Evolutionary conservation across 2,797 vertebrate genomes (phyloP).

Genomic region (Peromyscus melanophrys): DNA sequence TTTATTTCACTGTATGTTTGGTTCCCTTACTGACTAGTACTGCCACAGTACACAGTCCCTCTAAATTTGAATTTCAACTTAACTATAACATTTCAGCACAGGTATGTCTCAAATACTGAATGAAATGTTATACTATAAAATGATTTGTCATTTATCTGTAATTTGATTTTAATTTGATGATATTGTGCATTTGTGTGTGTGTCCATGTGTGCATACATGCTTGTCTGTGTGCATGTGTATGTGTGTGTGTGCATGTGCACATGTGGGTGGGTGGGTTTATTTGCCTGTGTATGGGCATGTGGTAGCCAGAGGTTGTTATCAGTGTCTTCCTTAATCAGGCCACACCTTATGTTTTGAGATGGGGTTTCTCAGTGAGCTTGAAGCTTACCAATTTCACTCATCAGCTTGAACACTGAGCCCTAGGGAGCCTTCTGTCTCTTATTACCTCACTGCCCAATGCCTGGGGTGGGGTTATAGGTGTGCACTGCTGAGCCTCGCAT

Average conservation of each 20-base stretch:
- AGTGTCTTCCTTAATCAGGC: background rate
- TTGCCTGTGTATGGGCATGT: background rate
- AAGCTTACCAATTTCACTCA: background rate
- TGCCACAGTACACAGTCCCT: background rate
- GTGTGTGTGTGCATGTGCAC: background rate
- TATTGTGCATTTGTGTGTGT: background rate
- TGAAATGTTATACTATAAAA: slow-evolving; percentile 27
- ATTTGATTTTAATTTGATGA: slow-evolving; percentile 32
- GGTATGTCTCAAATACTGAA: slow-evolving; percentile 2
- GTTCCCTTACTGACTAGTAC: background rate
- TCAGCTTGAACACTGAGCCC: too few relatives aligned
- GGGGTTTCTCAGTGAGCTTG: background rate
- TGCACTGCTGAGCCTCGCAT: background rate
- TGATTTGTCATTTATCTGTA: background rate
- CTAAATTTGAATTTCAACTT: slow-evolving; percentile 41
- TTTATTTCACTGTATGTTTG: background rate
- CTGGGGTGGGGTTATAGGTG: background rate
- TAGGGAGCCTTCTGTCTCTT: background rate
- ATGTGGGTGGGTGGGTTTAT: background rate
- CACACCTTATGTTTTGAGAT: background rate
- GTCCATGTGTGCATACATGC: background rate
- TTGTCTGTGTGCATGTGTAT: background rate
- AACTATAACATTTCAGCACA: slow-evolving; percentile 8
- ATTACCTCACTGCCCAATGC: background rate
- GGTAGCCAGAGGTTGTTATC: background rate